Evolutionary conservation across 2,113 vertebrate genomes (phyloP).

Genomic region (Perca fluviatilis): DNA sequence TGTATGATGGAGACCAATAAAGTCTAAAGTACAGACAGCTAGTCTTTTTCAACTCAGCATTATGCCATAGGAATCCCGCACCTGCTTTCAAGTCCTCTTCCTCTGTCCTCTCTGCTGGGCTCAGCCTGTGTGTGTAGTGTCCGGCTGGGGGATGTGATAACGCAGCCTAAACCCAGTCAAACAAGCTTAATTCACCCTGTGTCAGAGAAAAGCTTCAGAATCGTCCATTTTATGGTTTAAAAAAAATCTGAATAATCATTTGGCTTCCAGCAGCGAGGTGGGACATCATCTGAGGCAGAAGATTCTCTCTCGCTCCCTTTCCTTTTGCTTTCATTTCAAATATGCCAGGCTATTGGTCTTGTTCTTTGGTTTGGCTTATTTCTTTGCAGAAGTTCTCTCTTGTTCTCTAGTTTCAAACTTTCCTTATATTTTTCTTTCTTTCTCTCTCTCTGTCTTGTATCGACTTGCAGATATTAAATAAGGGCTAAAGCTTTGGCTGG

Average conservation of each 20-base stretch:
- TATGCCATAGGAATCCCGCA: conserved; percentile 72
- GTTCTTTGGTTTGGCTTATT: conserved; percentile 59
- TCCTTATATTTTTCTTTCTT: conserved; percentile 11
- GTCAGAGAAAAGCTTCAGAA: conserved; percentile 74
- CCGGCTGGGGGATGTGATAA: conserved; percentile 82
- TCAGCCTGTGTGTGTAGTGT: conserved; percentile 68
- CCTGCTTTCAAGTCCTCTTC: conserved; percentile 77
- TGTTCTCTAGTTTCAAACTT: conserved; percentile 55
- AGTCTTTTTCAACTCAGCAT: conserved; percentile 77
- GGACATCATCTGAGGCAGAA: conserved; percentile 61
- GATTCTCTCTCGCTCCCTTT: conserved; percentile 50
- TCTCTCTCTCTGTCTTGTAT: conserved; percentile 38
- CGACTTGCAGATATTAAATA: conserved; percentile 67
- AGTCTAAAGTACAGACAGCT: conserved; percentile 71
- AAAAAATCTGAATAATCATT: conserved; percentile 70
- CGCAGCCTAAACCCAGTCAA: conserved; percentile 74
- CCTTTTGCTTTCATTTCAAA: conserved; percentile 64
- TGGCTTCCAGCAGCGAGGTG: conserved; percentile 71
- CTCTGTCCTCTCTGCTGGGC: conserved; percentile 65
- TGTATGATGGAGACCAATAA: conserved; percentile 76
- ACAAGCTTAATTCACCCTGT: conserved; percentile 79
- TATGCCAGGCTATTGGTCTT: conserved; percentile 54
- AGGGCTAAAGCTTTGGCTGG: conserved; percentile 65
- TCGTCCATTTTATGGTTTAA: conserved; percentile 69
- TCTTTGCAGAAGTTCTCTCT: conserved; percentile 58